A percentile compares a stretch with the other conserved stretches of the same genome.
phyloP scores from a whole-genome alignment of 2,797 vertebrate species.

The Parotocinclus haroldoi region DNA sequence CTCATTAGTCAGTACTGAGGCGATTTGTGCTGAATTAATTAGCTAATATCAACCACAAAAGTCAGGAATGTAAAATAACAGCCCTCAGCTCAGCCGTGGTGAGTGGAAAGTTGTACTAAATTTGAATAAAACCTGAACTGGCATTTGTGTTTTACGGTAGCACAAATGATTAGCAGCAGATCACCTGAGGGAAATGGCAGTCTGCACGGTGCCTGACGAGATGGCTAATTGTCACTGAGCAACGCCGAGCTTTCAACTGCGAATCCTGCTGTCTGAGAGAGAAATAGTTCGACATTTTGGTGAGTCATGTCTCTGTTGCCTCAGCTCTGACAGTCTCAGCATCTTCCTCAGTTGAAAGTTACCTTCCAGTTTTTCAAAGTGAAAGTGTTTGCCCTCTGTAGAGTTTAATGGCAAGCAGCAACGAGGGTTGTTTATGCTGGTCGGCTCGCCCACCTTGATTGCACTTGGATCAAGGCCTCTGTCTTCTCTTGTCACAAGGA shows the following conservation, averaged over 20 bases:
- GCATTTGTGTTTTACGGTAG: slow-evolving; percentile 20
- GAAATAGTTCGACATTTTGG: slow-evolving; percentile 2
- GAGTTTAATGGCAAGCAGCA: slow-evolving; percentile 10
- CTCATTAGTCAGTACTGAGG: slow-evolving; percentile 42
- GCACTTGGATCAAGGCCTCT: slow-evolving; percentile 40
- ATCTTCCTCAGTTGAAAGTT: slow-evolving; percentile 6
- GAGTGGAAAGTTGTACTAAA: slow-evolving; percentile 19
- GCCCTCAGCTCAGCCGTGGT: slow-evolving; percentile 6
- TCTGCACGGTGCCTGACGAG: neutral
- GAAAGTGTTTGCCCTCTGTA: slow-evolving; percentile 6
- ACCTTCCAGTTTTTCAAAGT: slow-evolving; percentile 18
- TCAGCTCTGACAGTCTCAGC: neutral
- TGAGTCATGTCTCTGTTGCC: slow-evolving; percentile 6
- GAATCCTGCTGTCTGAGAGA: slow-evolving; percentile 4
- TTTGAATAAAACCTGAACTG: slow-evolving; percentile 12
- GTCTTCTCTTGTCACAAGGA: slow-evolving; percentile 23
- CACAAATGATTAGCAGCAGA: slow-evolving; percentile 21
- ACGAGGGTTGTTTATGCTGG: slow-evolving; percentile 33
- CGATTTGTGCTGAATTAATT: slow-evolving; percentile 40
- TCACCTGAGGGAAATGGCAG: neutral
- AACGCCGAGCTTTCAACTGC: neutral
- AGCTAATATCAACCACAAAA: slow-evolving; percentile 31
- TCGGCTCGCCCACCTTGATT: slow-evolving; percentile 26
- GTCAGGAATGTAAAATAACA: slow-evolving; percentile 29
- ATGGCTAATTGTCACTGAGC: neutral